A percentile compares a stretch with the other conserved stretches of the same genome.
Conservation (phyloP, 2,113 vertebrate species). For the Dolichotis patagonum region DNA sequence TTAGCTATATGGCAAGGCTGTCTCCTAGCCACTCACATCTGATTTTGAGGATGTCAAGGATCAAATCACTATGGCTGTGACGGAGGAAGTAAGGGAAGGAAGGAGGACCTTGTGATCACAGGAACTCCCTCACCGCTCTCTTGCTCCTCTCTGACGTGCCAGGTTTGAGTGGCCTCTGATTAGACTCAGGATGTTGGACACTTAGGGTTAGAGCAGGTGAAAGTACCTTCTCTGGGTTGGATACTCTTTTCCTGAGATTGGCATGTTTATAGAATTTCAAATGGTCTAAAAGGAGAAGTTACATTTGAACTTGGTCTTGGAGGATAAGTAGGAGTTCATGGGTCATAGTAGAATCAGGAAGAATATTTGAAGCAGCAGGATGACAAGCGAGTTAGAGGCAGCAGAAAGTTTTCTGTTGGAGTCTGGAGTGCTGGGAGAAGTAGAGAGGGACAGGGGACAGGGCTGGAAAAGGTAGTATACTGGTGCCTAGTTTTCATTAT, state of each 20-base stretch:
- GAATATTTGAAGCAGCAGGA: not conserved
- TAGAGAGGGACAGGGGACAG: not conserved
- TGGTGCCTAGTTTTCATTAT: not conserved
- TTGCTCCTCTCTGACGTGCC: not conserved
- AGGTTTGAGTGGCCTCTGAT: not conserved
- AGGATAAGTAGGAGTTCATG: not conserved
- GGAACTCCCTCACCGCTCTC: not conserved
- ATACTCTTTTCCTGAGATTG: not conserved
- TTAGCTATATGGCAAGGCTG: not conserved
- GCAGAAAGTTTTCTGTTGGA: not conserved
- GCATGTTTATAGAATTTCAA: constrained; percentile 42
- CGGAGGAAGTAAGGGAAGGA: not conserved
- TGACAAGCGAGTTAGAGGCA: not conserved
- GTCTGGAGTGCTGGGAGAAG: not conserved
- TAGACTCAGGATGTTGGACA: not conserved
- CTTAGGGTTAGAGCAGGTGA: not conserved
- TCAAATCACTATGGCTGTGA: not conserved
- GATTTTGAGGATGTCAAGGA: not conserved
- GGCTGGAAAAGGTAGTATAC: not conserved
- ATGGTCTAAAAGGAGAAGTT: not conserved
- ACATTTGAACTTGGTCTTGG: constrained; percentile 41
- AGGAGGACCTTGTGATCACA: not conserved
- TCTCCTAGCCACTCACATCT: not conserved
- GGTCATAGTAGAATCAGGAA: not conserved
- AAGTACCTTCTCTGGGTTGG: not conserved